Conservation (phyloP, 2,797 vertebrate species). For the Danio tinwini region DNA sequence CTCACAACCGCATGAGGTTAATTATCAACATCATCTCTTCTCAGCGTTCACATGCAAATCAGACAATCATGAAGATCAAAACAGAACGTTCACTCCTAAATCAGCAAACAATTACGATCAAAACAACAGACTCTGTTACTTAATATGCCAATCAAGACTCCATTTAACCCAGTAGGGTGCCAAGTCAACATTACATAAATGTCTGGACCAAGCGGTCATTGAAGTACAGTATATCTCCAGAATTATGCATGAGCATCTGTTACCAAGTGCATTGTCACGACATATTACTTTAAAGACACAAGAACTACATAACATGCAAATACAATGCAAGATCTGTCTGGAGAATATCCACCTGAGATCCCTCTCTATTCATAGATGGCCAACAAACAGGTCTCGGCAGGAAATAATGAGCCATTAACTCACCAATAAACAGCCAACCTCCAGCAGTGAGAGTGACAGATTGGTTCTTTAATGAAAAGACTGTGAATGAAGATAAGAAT, state of each 20-base stretch:
- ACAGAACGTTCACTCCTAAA: not conserved
- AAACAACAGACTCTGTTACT: not conserved
- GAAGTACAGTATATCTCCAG: conserved; percentile 7
- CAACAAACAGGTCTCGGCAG: conserved; percentile 29
- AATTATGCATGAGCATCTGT: conserved; percentile 52
- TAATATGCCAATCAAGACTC: conserved; percentile 14
- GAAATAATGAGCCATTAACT: conserved; percentile 37
- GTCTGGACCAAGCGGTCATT: conserved; percentile 7
- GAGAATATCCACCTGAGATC: conserved; percentile 30
- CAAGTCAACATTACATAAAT: not conserved
- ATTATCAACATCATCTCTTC: conserved; percentile 7
- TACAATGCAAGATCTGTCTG: conserved; percentile 19
- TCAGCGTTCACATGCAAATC: conserved; percentile 16
- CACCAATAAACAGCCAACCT: conserved; percentile 25
- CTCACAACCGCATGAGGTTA: not conserved
- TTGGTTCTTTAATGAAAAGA: conserved; percentile 44
- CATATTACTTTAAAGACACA: conserved; percentile 1
- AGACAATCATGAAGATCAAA: not conserved
- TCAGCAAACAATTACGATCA: conserved; percentile 1
- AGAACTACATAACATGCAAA: not conserved
- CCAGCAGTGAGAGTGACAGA: conserved; percentile 37
- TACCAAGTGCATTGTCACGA: conserved; percentile 18
- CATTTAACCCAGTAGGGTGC: not conserved
- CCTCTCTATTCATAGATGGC: not conserved
- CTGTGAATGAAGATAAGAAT: conserved; percentile 31